phyloP scores from a whole-genome alignment of 2,797 vertebrate species.

The Myotis findleyi region DNA sequence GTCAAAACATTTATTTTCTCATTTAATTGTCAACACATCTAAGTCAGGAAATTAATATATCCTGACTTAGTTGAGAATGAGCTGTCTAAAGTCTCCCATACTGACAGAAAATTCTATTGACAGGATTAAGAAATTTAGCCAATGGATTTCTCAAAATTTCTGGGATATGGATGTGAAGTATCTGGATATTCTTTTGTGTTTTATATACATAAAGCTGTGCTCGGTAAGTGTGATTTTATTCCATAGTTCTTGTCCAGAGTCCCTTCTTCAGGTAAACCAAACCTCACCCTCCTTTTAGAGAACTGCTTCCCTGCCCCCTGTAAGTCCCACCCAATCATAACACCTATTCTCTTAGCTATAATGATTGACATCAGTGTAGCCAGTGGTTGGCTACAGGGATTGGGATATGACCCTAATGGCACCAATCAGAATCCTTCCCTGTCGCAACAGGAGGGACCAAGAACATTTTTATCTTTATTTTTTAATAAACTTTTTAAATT shows the following conservation, averaged over 20 bases:
- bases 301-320: background rate
- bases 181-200: background rate
- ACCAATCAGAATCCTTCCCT: background rate
- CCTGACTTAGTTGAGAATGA: background rate
- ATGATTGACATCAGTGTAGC: background rate
- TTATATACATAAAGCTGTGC: background rate
- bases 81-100: background rate
- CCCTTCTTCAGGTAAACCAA: background rate
- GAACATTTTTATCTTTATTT: background rate
- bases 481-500: too few relatives aligned
- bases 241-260: background rate
- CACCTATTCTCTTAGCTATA: background rate
- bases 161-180: background rate
- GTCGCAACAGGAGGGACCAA: background rate
- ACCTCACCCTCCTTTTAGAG: background rate
- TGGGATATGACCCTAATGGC: background rate
- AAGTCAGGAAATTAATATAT: background rate
- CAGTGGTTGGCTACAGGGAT: background rate
- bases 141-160: background rate
- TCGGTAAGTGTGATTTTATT: background rate
- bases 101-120: background rate
- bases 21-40: background rate
- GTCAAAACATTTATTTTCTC: background rate
- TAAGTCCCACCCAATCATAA: background rate
- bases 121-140: background rate